A percentile compares a stretch with the other conserved stretches of the same genome.
phyloP scores from a whole-genome alignment of 2,888 invertebrate genomes.

The Malachius bipustulatus region DNA sequence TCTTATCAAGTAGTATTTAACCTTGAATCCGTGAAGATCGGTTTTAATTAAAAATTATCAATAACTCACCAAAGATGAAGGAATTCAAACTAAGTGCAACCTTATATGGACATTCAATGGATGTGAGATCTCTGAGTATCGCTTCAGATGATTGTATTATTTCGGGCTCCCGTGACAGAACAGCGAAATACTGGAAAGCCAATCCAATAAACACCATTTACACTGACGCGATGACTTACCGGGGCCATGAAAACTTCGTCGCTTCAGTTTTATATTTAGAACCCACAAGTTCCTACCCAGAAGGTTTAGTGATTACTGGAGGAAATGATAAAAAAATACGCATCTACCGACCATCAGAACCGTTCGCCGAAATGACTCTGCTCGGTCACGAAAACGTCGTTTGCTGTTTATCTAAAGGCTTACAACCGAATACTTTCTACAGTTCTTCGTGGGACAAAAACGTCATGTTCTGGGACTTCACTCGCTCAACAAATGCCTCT shows the following conservation, averaged over 20 bases:
- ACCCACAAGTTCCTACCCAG: slow-evolving; percentile 54
- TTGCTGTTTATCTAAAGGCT: slow-evolving; percentile 39
- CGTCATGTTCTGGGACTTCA: slow-evolving; percentile 69
- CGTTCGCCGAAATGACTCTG: slow-evolving; percentile 53
- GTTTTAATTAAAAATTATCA: too few relatives aligned
- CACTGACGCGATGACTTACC: slow-evolving; percentile 52
- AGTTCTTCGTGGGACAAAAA: slow-evolving; percentile 92
- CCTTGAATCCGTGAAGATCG: too few relatives aligned
- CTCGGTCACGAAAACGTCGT: slow-evolving; percentile 63
- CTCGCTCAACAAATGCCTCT: slow-evolving; percentile 40
- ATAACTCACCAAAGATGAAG: slow-evolving; percentile 1
- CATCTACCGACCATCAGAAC: slow-evolving; percentile 61
- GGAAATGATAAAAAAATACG: slow-evolving; percentile 80
- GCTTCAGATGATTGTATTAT: slow-evolving; percentile 60
- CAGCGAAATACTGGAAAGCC: slow-evolving; percentile 76
- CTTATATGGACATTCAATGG: slow-evolving; percentile 68
- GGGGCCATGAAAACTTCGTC: slow-evolving; percentile 79
- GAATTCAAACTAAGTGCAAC: slow-evolving; percentile 69
- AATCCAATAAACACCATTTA: slow-evolving; percentile 54
- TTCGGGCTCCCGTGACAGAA: slow-evolving; percentile 81
- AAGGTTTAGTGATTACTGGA: slow-evolving; percentile 75
- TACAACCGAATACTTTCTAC: slow-evolving; percentile 45
- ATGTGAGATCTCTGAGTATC: slow-evolving; percentile 67
- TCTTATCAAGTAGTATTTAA: too few relatives aligned
- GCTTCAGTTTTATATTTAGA: slow-evolving; percentile 68